Evolutionary conservation across 2,113 vertebrate genomes (phyloP).

Genomic region (Hystrix brachyura): DNA sequence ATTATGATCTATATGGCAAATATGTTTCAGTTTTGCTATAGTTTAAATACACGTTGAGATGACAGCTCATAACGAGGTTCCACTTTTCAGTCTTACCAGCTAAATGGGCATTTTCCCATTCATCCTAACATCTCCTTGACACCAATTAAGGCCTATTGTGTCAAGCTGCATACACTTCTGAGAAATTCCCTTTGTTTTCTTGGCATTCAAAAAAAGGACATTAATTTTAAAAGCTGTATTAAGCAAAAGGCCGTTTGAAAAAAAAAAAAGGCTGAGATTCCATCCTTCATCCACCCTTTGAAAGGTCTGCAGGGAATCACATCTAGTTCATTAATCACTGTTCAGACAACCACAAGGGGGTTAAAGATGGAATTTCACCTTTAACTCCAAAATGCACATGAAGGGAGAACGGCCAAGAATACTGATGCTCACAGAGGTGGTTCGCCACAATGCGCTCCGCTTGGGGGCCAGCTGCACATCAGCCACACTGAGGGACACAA

Average conservation of each 20-base stretch:
- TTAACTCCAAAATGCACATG: slow-evolving; percentile 74
- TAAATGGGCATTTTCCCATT: slow-evolving; percentile 83
- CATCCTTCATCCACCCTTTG: slow-evolving; percentile 74
- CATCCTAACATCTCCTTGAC: slow-evolving; percentile 83
- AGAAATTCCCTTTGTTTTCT: slow-evolving; percentile 81
- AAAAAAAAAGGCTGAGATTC: slow-evolving; percentile 62
- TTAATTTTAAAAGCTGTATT: slow-evolving; percentile 80
- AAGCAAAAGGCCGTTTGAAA: slow-evolving; percentile 58
- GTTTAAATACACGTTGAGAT: slow-evolving; percentile 83
- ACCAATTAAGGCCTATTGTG: slow-evolving; percentile 85
- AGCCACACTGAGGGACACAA: slow-evolving; percentile 20
- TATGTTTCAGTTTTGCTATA: slow-evolving; percentile 83
- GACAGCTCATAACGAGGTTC: slow-evolving; percentile 81
- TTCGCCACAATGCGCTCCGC: neutral
- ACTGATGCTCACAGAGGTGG: neutral
- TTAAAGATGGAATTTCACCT: slow-evolving; percentile 84
- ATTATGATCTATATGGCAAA: slow-evolving; percentile 87
- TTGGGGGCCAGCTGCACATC: neutral
- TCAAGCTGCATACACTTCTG: slow-evolving; percentile 71
- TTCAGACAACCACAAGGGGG: slow-evolving; percentile 79
- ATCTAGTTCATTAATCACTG: slow-evolving; percentile 83
- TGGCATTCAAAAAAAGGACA: slow-evolving; percentile 80
- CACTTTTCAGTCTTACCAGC: slow-evolving; percentile 81
- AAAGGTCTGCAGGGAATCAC: slow-evolving; percentile 79
- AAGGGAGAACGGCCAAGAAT: slow-evolving; percentile 57